Evolutionary conservation across 2,888 invertebrate genomes (phyloP), one percentile per base, ranked within the genome.

Genomic region (Drosophila emarginata): DNA sequence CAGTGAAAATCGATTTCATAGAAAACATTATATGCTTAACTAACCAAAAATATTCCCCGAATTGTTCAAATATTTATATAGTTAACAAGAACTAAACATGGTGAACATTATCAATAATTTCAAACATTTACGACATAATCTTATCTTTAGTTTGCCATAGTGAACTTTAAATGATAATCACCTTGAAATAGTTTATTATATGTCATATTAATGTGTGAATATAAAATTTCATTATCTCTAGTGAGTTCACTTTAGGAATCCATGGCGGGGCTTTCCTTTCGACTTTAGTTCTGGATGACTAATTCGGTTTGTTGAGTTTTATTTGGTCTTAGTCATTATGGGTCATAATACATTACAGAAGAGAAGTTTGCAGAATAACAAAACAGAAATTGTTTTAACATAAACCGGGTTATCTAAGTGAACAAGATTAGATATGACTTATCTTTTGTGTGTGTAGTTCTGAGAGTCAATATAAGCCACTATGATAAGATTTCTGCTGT

Each of bases 401-500:
- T 60, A 28, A 60, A 2, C 7, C 52, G 66, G 18, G 45, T 45
- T 45, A 45, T 45, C 45, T 39, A 9, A 9, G 7, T 11, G n/a
- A 26, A 4, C 23, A 32, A 70, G 70, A 82, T 74, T 67, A 81
- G 81, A 81, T 88, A 72, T 61, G 64, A 14, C 40, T 57, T 87
- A 87, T 85, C 88, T 64, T 1, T 61, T 58, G 18, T 15, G 64
- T 69, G 53, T 14, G 26, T 26, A 21, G 32, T 18, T 36, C 32
- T 12, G 18, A 32, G 32, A 15, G 54, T 54, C 54, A 54, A 54
- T 54, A 54, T 45, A 40, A 14, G 26, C 28, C 4, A 57, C 45
- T 70, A n/a, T 15, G 58, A 58, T 56, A 40, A 63, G 64, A 39
- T 40, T 45, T 54, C 18, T 45, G 45, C 11, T 21, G 18, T 32